Percentiles rank a stretch among this genome's conserved stretches.
phyloP scores from a whole-genome alignment of 2,113 vertebrate genomes.

The Atherinomorus stipes region DNA sequence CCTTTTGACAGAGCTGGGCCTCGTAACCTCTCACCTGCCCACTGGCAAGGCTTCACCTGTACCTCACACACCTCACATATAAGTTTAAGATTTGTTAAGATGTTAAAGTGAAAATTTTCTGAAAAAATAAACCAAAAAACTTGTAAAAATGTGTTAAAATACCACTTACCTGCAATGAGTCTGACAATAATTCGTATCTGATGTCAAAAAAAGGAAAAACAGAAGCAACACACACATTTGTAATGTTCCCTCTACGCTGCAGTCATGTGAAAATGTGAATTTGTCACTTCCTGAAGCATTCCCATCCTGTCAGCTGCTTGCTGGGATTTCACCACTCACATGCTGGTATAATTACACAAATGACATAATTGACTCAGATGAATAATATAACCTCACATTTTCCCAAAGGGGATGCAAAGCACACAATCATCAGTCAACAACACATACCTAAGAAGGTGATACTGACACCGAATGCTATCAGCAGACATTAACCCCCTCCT shows the following conservation, averaged over 20 bases:
- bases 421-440: conserved; percentile 19
- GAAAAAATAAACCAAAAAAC: not conserved
- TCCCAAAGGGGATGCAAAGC: conserved; percentile 39
- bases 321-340: conserved; percentile 54
- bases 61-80: conserved; percentile 2
- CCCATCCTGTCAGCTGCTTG: conserved; percentile 43
- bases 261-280: not conserved
- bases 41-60: conserved; percentile 61
- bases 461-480: not conserved
- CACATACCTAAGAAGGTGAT: conserved; percentile 30
- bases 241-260: not conserved
- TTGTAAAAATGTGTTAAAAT: not conserved
- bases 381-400: conserved; percentile 57
- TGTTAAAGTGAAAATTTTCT: not conserved
- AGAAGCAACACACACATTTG: not conserved
- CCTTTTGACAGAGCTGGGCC: conserved; percentile 58
- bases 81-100: not conserved
- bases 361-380: conserved; percentile 61
- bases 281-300: conserved; percentile 42
- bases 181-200: not conserved
- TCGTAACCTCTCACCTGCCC: conserved; percentile 58
- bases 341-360: conserved; percentile 64
- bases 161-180: not conserved
- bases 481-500: not conserved
- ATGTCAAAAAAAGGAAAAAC: not conserved